Conservation (phyloP, 2,113 vertebrate species). For the Siniperca knerii region DNA sequence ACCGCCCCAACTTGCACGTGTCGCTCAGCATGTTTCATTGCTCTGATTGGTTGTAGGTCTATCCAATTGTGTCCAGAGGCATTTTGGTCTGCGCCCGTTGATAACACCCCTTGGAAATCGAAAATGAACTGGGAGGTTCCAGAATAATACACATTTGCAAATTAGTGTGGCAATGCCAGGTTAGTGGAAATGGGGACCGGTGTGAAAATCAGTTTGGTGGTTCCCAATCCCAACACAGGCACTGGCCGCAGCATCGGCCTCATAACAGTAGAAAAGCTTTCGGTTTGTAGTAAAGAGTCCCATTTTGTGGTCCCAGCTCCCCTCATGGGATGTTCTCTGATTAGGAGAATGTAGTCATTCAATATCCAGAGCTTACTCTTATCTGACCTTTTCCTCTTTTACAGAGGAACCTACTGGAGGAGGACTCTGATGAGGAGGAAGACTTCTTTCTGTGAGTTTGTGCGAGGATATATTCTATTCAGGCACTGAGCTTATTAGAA, state of each 20-base stretch:
- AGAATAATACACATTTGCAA: too few species aligned
- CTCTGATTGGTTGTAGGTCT: too few species aligned
- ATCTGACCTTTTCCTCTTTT: constrained; percentile 50
- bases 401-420: constrained; percentile 97
- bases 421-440: constrained; percentile 98
- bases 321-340: not conserved
- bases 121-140: too few species aligned
- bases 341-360: not conserved
- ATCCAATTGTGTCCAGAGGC: too few species aligned
- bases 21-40: too few species aligned
- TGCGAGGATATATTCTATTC: not conserved
- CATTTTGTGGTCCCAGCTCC: not conserved
- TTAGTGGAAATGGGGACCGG: not conserved
- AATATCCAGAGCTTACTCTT: not conserved
- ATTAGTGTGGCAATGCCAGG: too few species aligned
- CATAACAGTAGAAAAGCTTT: not conserved
- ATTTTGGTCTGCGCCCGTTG: too few species aligned
- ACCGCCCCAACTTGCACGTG: too few species aligned
- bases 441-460: constrained; percentile 97
- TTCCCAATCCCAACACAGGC: not conserved
- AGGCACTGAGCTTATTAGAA: not conserved
- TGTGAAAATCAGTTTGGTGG: not conserved
- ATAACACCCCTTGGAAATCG: too few species aligned
- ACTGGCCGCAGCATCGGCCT: not conserved
- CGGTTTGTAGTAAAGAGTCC: not conserved